Evolutionary conservation across 2,888 invertebrate genomes (phyloP), one percentile per base, ranked within the genome.

Genomic region (Ischnura elegans): DNA sequence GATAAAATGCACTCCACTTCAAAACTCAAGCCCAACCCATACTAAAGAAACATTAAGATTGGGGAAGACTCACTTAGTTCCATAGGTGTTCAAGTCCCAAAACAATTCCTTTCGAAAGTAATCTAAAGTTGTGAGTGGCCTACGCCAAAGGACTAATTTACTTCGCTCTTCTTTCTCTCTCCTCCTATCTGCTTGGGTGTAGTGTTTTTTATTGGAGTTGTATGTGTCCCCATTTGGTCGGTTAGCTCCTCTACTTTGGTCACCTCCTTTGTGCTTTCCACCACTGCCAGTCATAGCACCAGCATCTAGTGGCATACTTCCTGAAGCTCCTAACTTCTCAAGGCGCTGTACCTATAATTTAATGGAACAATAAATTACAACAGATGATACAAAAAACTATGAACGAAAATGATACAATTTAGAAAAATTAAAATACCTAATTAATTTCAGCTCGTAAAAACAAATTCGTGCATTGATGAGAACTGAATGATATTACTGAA

Each of bases 41-140:
- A 21, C 19, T 84, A 87, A 93, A 29, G 76, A 85, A 43, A 19
- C 51, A 51, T 51, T 51, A 51, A 51, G 19, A 2, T 51, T 51
- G 2, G 51, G 51, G 0, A 51, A 51, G 13, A 95, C 96, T 96
- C 95, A 97, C 97, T 97, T 97, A 95, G 95, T 96, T 94, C 96
- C 96, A 95, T 97, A 97, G 93, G 96, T 96, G 94, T 96, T 96
- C 95, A 97, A 96, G 95, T 98, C 96, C 95, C 97, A 96, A 94
- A 97, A 96, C 94, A 98, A 96, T 96, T 99, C 98, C 95, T 97
- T 97, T 95, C 97, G 96, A 96, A 98, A 98, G 96, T 98, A 99
- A 95, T 98, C 97, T 94, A 98, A 95, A 2, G 98, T 98, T 95
- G 97, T 97, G 94, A 98, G 95, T 16, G 99, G 99, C 95, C 97